Conservation (phyloP, 2,888 invertebrate species). For the Agapostemon virescens region DNA sequence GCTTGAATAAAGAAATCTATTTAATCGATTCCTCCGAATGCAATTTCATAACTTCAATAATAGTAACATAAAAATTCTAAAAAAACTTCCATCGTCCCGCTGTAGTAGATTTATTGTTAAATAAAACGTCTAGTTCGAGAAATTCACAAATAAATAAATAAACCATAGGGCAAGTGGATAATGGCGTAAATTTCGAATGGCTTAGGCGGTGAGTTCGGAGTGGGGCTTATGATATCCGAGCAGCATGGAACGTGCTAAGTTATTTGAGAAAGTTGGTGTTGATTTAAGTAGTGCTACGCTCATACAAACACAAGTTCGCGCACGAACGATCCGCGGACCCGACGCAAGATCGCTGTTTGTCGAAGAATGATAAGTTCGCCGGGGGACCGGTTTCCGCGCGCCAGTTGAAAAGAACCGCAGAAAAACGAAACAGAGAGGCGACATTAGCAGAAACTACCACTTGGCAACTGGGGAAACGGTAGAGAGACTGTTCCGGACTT, state of each 20-base stretch:
- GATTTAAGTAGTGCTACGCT: not conserved
- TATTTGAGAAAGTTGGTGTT: not conserved
- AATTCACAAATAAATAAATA: no score
- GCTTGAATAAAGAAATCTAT: no score
- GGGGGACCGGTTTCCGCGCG: not conserved
- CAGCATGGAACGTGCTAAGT: not conserved
- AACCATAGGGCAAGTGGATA: no score
- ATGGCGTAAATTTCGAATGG: no score
- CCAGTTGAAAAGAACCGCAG: conserved; percentile 68
- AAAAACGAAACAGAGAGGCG: conserved; percentile 39
- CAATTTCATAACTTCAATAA: no score
- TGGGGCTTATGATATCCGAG: not conserved
- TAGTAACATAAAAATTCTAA: no score
- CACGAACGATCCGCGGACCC: conserved; percentile 1
- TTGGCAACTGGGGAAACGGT: conserved; percentile 68
- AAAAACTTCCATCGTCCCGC: no score
- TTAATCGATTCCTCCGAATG: no score
- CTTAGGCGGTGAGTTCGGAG: not conserved
- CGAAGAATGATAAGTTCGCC: conserved; percentile 10
- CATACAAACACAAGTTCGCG: not conserved
- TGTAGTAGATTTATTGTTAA: no score
- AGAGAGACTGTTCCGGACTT: conserved; percentile 53
- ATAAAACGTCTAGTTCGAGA: no score
- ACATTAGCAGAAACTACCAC: conserved; percentile 76
- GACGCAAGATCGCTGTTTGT: conserved; percentile 65